A percentile compares a stretch with the other conserved stretches of the same genome.
Evolutionary conservation across 2,113 vertebrate species (phyloP).

Genomic region (Silurus glanis): DNA sequence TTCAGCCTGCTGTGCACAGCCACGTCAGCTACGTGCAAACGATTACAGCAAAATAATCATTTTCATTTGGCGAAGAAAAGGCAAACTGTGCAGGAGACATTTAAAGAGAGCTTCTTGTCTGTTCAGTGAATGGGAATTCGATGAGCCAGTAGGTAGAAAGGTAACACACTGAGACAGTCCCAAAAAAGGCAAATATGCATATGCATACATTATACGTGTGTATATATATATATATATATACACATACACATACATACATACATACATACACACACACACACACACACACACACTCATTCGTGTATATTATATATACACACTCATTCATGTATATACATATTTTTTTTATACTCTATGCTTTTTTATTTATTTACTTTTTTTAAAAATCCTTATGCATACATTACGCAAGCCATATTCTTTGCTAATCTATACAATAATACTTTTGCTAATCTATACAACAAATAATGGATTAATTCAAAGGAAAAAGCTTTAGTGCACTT

Average conservation of each 20-base stretch:
- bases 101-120: conserved; percentile 36
- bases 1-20: conserved; percentile 33
- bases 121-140: conserved; percentile 35
- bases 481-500: too few species aligned
- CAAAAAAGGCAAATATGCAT: conserved; percentile 21
- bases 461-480: too few species aligned
- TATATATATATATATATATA: neutral
- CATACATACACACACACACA: too few species aligned
- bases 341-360: too few species aligned
- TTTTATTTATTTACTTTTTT: too few species aligned
- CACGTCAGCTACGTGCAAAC: conserved; percentile 42
- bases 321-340: too few species aligned
- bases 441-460: neutral
- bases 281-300: too few species aligned
- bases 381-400: too few species aligned
- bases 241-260: too few species aligned
- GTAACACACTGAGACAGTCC: conserved; percentile 6
- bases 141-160: conserved; percentile 18
- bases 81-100: conserved; percentile 30
- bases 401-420: neutral
- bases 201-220: too few species aligned
- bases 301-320: too few species aligned
- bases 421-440: neutral
- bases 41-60: conserved; percentile 50
- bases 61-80: conserved; percentile 21